Evolutionary conservation across 2,888 invertebrate genomes (phyloP).

Genomic region (Lochmaea capreae): DNA sequence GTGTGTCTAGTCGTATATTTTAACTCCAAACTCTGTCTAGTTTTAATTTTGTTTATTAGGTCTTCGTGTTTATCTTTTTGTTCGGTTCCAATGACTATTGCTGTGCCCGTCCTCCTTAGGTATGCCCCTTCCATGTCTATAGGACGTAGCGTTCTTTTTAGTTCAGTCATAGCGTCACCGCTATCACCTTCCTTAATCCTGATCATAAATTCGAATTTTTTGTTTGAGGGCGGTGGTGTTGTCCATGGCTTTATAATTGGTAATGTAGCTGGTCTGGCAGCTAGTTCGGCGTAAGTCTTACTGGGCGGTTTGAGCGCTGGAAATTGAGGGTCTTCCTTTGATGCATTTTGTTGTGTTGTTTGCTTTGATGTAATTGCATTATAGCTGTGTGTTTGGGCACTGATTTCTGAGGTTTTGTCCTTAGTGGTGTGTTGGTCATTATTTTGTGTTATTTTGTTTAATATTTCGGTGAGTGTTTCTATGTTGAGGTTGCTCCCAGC

Average conservation of each 20-base stretch:
- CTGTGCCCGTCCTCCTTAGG: neutral
- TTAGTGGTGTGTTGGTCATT: neutral
- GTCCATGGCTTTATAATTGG: neutral
- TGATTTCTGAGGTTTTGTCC: too few relatives aligned
- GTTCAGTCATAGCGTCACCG: neutral
- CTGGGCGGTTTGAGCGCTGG: neutral
- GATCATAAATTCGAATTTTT: neutral
- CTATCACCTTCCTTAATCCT: neutral
- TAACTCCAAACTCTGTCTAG: neutral
- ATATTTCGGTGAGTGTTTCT: neutral
- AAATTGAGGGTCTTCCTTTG: neutral
- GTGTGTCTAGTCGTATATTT: neutral
- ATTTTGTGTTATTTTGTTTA: neutral
- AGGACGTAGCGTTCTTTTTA: neutral
- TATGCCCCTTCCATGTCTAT: neutral
- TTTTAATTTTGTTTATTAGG: neutral
- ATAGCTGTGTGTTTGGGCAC: too few relatives aligned
- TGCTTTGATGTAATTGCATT: neutral
- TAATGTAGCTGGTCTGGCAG: neutral
- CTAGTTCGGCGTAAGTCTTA: neutral
- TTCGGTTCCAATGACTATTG: neutral
- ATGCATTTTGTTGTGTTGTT: neutral
- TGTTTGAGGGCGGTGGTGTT: neutral
- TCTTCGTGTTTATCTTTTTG: neutral
- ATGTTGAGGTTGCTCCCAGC: neutral